Base-by-base conservation (phyloP, 2,113 vertebrate genomes). In the Nestor notabilis region DNA sequence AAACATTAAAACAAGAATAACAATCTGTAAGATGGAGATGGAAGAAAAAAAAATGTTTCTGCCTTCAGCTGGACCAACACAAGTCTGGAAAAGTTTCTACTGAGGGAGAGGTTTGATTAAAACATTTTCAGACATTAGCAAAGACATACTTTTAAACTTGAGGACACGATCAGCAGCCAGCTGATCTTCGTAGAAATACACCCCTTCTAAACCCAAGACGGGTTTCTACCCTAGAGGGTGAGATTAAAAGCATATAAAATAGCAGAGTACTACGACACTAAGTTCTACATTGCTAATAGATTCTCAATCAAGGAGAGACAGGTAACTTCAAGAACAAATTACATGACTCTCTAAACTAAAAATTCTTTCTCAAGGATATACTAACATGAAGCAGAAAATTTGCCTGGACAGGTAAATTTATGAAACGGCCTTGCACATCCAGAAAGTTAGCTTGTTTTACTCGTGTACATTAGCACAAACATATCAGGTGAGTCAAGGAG, bases 161-260 rank as follows among this genome's bases (percentile, higher is more conserved):
- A 10, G 53, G 18, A 72, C 41, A 76, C 15, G 35, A 91, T n/a
- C n/a, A 79, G 70, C 65, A 87, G 47, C 11, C 70, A 89, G 61
- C 84, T 39, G 41, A 44, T 37, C 23, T 39, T 82, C 3, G 24
- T 24, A 64, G 83, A 94, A 87, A 87, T 23, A 87, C 5, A 65
- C 4, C 12, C 27, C 20, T 81, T 37, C 47, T 56, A 93, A 82
- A 71, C 6, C 9, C 17, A 72, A 76, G 24, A 61, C 80, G 13
- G 31, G 50, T 69, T 46, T 76, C 74, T 74, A 19, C 31, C 28
- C 47, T 44, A 49, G 19, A 90, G 10, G 11, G 25, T 2, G 7
- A 83, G 63, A 80, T 56, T 43, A 77, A 82, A 94, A 84, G 31
- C 31, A 74, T 27, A 16, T 43, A 81, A 95, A 96, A 52, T 13